phyloP scores from a whole-genome alignment of 2,888 invertebrate species.

The Luffia ferchaultella region DNA sequence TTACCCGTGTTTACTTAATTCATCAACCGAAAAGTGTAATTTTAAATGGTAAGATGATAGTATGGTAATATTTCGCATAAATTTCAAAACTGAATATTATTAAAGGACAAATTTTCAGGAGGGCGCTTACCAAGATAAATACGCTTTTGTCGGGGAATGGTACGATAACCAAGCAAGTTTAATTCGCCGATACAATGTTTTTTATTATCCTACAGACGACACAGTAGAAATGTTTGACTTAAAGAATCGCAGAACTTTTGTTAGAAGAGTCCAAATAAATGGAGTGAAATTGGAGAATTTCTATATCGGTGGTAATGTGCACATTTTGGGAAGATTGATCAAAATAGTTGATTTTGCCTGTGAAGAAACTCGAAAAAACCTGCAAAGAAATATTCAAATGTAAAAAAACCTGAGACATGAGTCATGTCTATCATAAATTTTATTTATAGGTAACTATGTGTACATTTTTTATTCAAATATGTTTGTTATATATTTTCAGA shows the following conservation, averaged over 20 bases:
- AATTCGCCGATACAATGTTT: slow-evolving; percentile 76
- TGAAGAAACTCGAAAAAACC: slow-evolving; percentile 69
- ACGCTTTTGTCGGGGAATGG: slow-evolving; percentile 83
- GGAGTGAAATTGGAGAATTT: slow-evolving; percentile 72
- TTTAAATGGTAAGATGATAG: too few species aligned
- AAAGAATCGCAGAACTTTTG: slow-evolving; percentile 69
- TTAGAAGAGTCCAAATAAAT: slow-evolving; percentile 74
- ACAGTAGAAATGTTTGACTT: slow-evolving; percentile 83
- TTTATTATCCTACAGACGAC: slow-evolving; percentile 79
- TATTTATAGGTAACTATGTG: not conserved
- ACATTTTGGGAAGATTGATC: slow-evolving; percentile 77
- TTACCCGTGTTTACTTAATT: too few species aligned
- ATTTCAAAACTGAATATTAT: too few species aligned
- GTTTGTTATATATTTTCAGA: slow-evolving; percentile 40
- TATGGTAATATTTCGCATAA: too few species aligned
- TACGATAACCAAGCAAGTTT: slow-evolving; percentile 82
- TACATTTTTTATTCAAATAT: not conserved
- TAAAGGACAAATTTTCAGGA: slow-evolving; percentile 46
- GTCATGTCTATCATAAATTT: slow-evolving; percentile 6
- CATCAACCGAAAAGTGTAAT: too few species aligned
- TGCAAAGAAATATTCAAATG: slow-evolving; percentile 72
- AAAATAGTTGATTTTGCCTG: slow-evolving; percentile 79
- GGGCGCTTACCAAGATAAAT: slow-evolving; percentile 60
- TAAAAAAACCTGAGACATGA: slow-evolving; percentile 31
- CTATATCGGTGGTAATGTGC: slow-evolving; percentile 76